Evolutionary conservation across 2,888 invertebrate species (phyloP).

Genomic region (Harpagoxenus sublaevis): DNA sequence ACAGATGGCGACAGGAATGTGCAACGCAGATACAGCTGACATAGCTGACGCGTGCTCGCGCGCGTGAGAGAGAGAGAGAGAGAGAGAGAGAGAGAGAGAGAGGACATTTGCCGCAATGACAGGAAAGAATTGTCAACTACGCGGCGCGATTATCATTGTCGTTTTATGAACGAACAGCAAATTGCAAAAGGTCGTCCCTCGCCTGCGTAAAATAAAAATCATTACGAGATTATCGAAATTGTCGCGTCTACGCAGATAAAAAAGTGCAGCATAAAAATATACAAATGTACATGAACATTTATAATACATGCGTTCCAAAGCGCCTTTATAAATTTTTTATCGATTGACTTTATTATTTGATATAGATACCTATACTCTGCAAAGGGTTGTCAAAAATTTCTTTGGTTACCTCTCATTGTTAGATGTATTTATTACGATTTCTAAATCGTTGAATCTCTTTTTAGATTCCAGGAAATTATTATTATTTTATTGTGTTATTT

Average conservation of each 20-base stretch:
- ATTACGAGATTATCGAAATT: neutral
- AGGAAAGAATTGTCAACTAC: neutral
- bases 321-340: neutral
- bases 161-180: constrained; percentile 6
- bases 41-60: neutral
- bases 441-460: neutral
- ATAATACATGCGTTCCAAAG: neutral
- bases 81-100: neutral
- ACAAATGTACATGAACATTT: neutral
- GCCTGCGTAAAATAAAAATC: neutral
- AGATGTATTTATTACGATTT: neutral
- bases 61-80: too few species aligned
- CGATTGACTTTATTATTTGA: neutral
- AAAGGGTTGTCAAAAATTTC: neutral
- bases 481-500: neutral
- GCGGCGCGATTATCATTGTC: neutral
- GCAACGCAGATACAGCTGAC: neutral
- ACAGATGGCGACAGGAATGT: neutral
- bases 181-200: neutral
- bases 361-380: neutral
- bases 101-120: constrained; percentile 8
- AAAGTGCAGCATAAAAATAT: neutral
- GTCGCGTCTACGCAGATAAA: neutral
- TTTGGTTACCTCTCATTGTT: neutral
- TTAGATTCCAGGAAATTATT: neutral